These are phyloP conservation scores for Agriopis aurantiaria DNA, from an alignment of 2,888 invertebrate genomes.

Conservation along the genomic window DNA sequence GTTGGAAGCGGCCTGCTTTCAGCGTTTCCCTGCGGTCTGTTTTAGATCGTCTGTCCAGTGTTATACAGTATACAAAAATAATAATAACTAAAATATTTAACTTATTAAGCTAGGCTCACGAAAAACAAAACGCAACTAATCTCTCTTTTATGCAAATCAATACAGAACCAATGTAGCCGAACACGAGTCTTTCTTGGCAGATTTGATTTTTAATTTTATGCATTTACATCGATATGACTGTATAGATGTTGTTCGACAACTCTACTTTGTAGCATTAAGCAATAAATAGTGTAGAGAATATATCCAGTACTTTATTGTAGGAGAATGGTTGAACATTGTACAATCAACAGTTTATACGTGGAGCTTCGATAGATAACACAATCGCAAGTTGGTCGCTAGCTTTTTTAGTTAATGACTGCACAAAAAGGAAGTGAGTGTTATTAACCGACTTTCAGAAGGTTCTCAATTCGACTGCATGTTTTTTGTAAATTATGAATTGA, in stretches of 20 bases:
- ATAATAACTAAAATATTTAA: no score
- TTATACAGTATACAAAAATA: no score
- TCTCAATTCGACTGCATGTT: no score
- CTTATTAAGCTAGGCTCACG: no score
- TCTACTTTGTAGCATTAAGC: constrained; percentile 26
- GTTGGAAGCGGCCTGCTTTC: no score
- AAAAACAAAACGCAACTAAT: no score
- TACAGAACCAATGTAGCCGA: constrained; percentile 3
- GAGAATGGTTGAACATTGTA: background rate
- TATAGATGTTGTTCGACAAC: constrained; percentile 15
- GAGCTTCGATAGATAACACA: background rate
- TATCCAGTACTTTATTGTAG: background rate
- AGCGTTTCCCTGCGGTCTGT: no score
- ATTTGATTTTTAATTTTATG: constrained; percentile 27
- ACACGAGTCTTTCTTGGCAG: background rate
- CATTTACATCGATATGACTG: constrained; percentile 29
- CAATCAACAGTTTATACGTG: background rate
- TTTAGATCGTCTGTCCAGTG: no score
- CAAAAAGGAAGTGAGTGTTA: no score
- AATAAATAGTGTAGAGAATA: constrained; percentile 10
- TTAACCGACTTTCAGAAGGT: no score
- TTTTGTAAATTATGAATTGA: no score
- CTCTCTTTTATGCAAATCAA: background rate
- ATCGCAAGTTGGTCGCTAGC: background rate
- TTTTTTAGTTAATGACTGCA: no score